Evolutionary conservation across 2,888 invertebrate species (phyloP).

Genomic region (Eilema sororculum): DNA sequence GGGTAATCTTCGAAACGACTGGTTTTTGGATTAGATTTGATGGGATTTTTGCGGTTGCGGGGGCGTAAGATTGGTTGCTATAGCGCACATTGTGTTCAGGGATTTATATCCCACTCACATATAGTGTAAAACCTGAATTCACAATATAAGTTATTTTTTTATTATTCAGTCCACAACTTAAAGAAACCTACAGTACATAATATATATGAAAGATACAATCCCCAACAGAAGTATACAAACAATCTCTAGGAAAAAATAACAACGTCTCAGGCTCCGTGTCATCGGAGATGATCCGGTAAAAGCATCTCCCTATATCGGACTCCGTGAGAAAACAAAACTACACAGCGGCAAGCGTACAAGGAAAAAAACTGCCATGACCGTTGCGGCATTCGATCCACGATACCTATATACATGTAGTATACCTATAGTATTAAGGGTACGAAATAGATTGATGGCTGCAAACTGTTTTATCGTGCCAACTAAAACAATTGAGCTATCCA

Average conservation of each 20-base stretch:
- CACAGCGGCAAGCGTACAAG: not conserved
- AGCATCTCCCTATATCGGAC: not conserved
- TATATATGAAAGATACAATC: not conserved
- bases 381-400: not conserved
- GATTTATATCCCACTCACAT: too few species aligned
- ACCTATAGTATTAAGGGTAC: not conserved
- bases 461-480: not conserved
- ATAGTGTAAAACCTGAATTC: too few species aligned
- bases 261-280: not conserved
- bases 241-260: not conserved
- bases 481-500: not conserved
- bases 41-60: too few species aligned
- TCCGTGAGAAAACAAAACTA: not conserved
- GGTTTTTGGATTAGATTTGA: too few species aligned
- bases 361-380: not conserved
- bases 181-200: not conserved
- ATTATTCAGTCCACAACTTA: not conserved
- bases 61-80: too few species aligned
- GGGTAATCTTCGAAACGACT: too few species aligned
- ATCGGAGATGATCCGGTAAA: constrained; percentile 2
- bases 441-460: not conserved
- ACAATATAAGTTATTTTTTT: too few species aligned
- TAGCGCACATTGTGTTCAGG: too few species aligned
- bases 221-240: not conserved
- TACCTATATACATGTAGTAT: not conserved